These are phyloP conservation scores for Hipparchia semele DNA, from an alignment of 2,888 invertebrate genomes.

Conservation along the genomic window DNA sequence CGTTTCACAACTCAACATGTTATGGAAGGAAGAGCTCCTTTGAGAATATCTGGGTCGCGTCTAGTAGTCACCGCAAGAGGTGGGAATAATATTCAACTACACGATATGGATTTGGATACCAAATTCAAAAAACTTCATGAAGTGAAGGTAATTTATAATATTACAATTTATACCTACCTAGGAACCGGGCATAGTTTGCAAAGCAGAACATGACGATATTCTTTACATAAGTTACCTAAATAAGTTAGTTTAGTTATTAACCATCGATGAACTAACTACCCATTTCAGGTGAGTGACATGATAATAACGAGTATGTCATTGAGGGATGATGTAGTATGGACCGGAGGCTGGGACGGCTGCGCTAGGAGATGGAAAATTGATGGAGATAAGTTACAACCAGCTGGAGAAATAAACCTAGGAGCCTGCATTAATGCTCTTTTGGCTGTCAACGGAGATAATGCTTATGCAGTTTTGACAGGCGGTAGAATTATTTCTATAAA, in stretches of 20 bases:
- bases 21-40: conserved; percentile 82
- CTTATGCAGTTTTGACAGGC: conserved; percentile 61
- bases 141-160: conserved; percentile 68
- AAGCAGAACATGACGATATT: too few relatives aligned
- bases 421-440: conserved; percentile 67
- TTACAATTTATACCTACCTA: too few relatives aligned
- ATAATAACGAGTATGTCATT: conserved; percentile 76
- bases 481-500: conserved; percentile 57
- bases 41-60: conserved; percentile 71
- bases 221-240: background rate
- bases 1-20: conserved; percentile 77
- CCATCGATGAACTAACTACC: background rate
- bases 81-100: conserved; percentile 81
- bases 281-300: conserved; percentile 72
- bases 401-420: conserved; percentile 66
- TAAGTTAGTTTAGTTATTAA: too few relatives aligned
- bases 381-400: conserved; percentile 57
- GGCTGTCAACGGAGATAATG: conserved; percentile 47
- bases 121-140: conserved; percentile 78
- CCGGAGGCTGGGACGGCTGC: conserved; percentile 83
- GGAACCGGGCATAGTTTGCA: too few relatives aligned
- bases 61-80: conserved; percentile 77
- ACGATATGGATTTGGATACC: conserved; percentile 72
- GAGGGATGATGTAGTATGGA: conserved; percentile 73
- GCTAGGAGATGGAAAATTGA: conserved; percentile 70